Conservation (phyloP, 2,888 invertebrate species). For the Apodemia duryi region DNA sequence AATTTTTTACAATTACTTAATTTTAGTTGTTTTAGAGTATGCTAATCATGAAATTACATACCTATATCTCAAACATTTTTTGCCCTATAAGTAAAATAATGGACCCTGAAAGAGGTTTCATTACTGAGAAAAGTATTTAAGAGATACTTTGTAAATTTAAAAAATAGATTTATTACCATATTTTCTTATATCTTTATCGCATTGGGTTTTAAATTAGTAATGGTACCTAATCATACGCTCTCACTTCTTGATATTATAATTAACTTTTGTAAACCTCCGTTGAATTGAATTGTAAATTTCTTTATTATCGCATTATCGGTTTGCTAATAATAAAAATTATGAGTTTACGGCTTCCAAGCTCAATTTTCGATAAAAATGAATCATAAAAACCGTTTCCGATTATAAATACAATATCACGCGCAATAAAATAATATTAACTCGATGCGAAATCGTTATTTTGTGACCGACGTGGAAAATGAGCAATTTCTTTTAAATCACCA, state of each 20-base stretch:
- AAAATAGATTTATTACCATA: too few species aligned
- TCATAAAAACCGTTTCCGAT: conserved; percentile 45
- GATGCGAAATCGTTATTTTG: conserved; percentile 56
- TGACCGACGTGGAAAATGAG: conserved; percentile 75
- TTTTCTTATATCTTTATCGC: neutral
- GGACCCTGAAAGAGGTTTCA: too few species aligned
- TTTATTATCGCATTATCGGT: conserved; percentile 4
- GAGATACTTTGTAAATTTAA: too few species aligned
- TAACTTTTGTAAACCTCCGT: neutral
- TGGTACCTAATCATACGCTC: neutral
- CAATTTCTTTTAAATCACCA: conserved; percentile 77
- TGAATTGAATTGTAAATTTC: conserved; percentile 4
- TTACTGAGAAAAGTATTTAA: too few species aligned
- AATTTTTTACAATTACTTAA: too few species aligned
- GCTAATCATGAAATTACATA: too few species aligned
- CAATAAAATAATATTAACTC: conserved; percentile 71
- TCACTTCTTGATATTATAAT: neutral
- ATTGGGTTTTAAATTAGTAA: neutral
- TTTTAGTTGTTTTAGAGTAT: too few species aligned
- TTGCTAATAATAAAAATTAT: conserved; percentile 6
- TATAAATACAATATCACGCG: conserved; percentile 63
- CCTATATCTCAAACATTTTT: too few species aligned
- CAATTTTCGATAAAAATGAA: conserved; percentile 43
- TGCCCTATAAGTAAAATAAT: too few species aligned
- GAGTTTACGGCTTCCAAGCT: conserved; percentile 32